Conservation (phyloP, 2,888 invertebrate genomes). For the Trissonchulus latispiculum region DNA sequence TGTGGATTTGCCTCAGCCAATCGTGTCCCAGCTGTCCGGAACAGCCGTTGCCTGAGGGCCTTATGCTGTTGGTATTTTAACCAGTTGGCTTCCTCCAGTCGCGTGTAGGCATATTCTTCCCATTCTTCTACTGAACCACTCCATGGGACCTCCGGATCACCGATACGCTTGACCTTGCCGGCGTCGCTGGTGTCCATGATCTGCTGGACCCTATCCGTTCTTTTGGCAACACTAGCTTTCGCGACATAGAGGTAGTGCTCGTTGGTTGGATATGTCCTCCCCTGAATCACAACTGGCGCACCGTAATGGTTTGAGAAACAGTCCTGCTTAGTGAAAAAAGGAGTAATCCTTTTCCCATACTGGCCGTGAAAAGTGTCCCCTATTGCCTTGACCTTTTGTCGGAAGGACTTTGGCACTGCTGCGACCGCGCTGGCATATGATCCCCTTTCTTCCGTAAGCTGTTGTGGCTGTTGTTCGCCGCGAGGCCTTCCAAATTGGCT, state of each 20-base stretch:
- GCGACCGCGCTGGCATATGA: too few relatives aligned
- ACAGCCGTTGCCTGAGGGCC: neutral
- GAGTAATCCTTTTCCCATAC: neutral
- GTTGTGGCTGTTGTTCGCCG: too few relatives aligned
- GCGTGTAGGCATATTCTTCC: neutral
- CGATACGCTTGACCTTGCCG: neutral
- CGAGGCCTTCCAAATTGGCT: too few relatives aligned
- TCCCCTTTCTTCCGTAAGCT: too few relatives aligned
- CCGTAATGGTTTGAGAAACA: neutral
- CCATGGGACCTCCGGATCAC: neutral
- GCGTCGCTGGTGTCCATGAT: neutral
- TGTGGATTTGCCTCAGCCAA: neutral
- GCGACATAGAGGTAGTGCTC: constrained; percentile 9
- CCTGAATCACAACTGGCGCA: neutral
- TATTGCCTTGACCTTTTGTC: too few relatives aligned
- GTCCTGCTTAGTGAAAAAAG: neutral
- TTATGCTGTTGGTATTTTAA: constrained; percentile 10
- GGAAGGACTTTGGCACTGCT: too few relatives aligned
- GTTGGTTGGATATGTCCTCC: neutral
- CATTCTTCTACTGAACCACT: neutral
- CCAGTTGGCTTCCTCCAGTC: neutral
- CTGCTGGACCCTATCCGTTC: neutral
- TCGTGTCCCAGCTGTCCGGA: neutral
- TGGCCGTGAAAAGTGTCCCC: too few relatives aligned
- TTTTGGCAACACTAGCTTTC: neutral